Evolutionary conservation across 2,113 vertebrate species (phyloP), one percentile per base, ranked within the genome.

Genomic region (Prunella fulvescens): DNA sequence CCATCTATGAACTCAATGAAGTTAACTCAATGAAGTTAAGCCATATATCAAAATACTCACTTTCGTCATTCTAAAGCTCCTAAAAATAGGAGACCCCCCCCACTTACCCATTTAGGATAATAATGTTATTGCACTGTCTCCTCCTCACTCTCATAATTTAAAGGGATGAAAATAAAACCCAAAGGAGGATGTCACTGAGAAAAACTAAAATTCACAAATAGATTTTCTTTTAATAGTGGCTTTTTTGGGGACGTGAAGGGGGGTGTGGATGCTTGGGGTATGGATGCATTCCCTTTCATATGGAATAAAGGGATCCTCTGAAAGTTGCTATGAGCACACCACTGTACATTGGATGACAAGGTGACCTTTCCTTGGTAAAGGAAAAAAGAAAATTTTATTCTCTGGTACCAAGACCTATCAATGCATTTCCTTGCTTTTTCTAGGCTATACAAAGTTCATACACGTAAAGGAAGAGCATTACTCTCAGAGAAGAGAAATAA

Each of bases 321-420:
- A 69, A 91, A 89, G 35, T 47, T 78, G 35, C 28, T 56, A 22
- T 13, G 24, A 93, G 66, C 39, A 35, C 31, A 79, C 4, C 42
- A 64, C 39, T 5, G 4, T 45, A 54, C 14, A 33, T 1, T 64
- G 48, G 47, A 60, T 81, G 60, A 64, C 62, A 96, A 94, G 61
- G 56, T 89, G 76, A 90, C 64, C 28, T 91, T 88, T 90, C 20
- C 56, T 40, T 45, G n/a, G 64, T 72, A 96, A 96, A 74, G 51
- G 9, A 64, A 94, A 74, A 44, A 61, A 19, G 9, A 61, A 69
- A 61, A 85, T 64, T 54, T 85, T 35, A 37, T 44, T 81, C 39
- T 65, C 22, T 45, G 24, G 31, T 69, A 81, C 35, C 47, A 74
- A 76, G 48, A 40, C 20, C 45, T 90, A 25, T 14, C 74, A 66